Evolutionary conservation across 2,797 vertebrate genomes (phyloP).

Genomic region (Epinephelus coioides): DNA sequence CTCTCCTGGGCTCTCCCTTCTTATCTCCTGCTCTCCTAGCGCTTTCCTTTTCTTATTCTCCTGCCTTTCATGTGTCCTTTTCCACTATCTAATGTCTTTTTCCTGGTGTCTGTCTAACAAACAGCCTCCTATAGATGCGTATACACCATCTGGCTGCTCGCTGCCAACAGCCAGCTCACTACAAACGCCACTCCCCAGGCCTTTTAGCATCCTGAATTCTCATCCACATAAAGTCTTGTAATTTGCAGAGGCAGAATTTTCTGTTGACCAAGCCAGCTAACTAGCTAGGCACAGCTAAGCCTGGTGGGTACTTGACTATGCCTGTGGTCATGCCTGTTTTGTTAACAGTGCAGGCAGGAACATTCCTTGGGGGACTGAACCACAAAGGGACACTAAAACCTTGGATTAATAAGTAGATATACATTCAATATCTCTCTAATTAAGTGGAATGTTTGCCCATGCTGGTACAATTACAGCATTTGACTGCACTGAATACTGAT

Average conservation of each 20-base stretch:
- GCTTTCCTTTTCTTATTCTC: conserved; percentile 58
- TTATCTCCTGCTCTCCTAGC: conserved; percentile 70
- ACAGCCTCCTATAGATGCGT: conserved; percentile 71
- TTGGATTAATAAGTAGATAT: conserved; percentile 62
- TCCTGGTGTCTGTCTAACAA: conserved; percentile 46
- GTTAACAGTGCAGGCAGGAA: conserved; percentile 40
- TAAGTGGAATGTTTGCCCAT: conserved; percentile 42
- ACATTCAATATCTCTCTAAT: conserved; percentile 57
- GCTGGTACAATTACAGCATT: conserved; percentile 6
- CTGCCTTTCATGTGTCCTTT: conserved; percentile 81
- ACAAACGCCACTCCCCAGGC: conserved; percentile 15
- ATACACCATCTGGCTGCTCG: conserved; percentile 53
- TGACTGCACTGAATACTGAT: conserved; percentile 45
- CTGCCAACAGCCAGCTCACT: conserved; percentile 13
- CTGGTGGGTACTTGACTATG: conserved; percentile 40
- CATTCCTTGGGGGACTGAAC: conserved; percentile 42
- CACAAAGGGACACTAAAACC: conserved; percentile 52
- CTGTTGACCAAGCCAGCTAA: conserved; percentile 47
- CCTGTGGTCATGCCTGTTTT: conserved; percentile 57
- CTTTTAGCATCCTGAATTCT: conserved; percentile 32
- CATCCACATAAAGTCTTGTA: conserved; percentile 22
- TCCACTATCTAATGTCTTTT: conserved; percentile 69
- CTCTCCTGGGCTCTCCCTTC: conserved; percentile 72
- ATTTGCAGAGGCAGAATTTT: conserved; percentile 40
- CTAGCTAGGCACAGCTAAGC: conserved; percentile 53